Conservation (phyloP, 2,888 invertebrate species). For the Apotomis turbidana region DNA sequence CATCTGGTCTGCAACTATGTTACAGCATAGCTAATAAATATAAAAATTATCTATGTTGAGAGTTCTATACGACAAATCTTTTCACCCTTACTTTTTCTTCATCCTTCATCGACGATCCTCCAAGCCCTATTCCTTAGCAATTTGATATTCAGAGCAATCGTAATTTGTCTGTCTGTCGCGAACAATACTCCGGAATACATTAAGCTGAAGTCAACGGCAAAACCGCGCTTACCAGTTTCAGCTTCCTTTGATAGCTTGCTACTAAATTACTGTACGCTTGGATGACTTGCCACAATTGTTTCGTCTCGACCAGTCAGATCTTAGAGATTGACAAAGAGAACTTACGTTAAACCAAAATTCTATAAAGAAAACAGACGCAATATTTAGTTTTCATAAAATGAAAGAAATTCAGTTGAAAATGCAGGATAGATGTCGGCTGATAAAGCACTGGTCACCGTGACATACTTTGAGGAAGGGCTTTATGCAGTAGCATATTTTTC, state of each 20-base stretch:
- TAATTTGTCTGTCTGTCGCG: slow-evolving; percentile 69
- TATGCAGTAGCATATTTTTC: no score
- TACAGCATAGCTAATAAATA: no score
- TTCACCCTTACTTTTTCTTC: background rate
- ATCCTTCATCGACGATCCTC: slow-evolving; percentile 41
- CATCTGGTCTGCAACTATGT: no score
- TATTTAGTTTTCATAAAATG: background rate
- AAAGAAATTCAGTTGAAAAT: no score
- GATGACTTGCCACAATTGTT: slow-evolving; percentile 53
- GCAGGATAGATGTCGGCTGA: no score
- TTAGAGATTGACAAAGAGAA: slow-evolving; percentile 10
- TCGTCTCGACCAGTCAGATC: slow-evolving; percentile 49
- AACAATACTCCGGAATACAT: slow-evolving; percentile 78
- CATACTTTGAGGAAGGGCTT: no score
- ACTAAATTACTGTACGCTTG: slow-evolving; percentile 52
- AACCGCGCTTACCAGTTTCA: slow-evolving; percentile 53
- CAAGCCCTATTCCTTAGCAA: slow-evolving; percentile 55
- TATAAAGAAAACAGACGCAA: background rate
- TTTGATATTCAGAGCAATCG: slow-evolving; percentile 64
- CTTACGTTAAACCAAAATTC: background rate
- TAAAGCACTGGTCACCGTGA: no score
- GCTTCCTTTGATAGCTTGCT: slow-evolving; percentile 50
- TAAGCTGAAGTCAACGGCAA: slow-evolving; percentile 70
- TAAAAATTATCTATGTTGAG: no score
- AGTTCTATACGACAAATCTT: no score